phyloP scores from a whole-genome alignment of 2,797 vertebrate genomes.

The Todus mexicanus region DNA sequence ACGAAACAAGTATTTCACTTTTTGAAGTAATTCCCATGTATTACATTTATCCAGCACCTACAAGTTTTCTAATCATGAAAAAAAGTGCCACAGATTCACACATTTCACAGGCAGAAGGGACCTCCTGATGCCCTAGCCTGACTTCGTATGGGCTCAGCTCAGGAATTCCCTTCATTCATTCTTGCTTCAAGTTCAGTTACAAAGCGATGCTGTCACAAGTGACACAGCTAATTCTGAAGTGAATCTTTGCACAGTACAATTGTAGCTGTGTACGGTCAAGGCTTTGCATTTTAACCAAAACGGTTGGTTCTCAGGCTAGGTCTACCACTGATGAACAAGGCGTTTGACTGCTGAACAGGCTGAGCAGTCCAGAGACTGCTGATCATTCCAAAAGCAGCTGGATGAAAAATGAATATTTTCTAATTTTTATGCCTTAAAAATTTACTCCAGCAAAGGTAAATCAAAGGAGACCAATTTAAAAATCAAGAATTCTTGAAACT shows the following conservation, averaged over 20 bases:
- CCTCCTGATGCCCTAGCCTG: no score
- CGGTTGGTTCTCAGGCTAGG: neutral
- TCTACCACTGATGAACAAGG: neutral
- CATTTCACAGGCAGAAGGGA: neutral
- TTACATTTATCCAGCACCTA: neutral
- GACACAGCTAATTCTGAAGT: neutral
- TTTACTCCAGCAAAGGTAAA: neutral
- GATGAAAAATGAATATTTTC: neutral
- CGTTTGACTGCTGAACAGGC: neutral
- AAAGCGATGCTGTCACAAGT: neutral
- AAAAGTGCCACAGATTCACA: neutral
- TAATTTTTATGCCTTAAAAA: neutral
- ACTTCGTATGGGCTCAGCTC: neutral
- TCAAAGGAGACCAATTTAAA: neutral
- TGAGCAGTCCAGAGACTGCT: neutral
- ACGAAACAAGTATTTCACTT: neutral
- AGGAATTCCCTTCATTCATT: neutral
- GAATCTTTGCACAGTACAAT: accelerated
- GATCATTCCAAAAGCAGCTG: neutral
- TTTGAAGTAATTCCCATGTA: neutral
- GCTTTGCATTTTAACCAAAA: neutral
- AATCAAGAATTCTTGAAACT: neutral
- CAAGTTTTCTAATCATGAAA: neutral
- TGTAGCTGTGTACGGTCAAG: no score
- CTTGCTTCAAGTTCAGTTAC: no score